Evolutionary conservation across 2,797 vertebrate species (phyloP).

Genomic region (Liasis olivaceus): DNA sequence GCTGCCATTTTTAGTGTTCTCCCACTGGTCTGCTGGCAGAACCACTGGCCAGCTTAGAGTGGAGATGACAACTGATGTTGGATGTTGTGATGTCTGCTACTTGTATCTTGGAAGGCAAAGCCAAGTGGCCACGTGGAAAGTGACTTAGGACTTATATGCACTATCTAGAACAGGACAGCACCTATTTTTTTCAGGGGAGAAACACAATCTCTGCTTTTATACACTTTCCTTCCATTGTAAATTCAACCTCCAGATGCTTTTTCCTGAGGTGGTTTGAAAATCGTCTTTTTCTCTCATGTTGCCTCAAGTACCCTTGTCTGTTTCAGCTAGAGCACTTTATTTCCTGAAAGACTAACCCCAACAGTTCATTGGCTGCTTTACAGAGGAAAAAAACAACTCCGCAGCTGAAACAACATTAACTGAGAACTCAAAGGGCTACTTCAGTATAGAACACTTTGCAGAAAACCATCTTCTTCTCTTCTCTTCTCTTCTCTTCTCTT

Average conservation of each 20-base stretch:
- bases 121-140: not conserved
- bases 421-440: not conserved
- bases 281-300: not conserved
- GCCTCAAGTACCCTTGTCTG: not conserved
- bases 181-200: not conserved
- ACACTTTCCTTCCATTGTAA: not conserved
- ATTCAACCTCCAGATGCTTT: not conserved
- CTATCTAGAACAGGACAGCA: not conserved
- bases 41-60: not conserved
- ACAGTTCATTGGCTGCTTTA: not conserved
- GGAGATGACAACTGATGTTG: not conserved
- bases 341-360: not conserved
- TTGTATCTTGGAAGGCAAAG: not conserved
- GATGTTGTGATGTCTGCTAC: not conserved
- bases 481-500: not conserved
- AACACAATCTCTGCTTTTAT: not conserved
- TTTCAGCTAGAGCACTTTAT: not conserved
- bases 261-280: not conserved
- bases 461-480: not conserved
- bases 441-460: not conserved
- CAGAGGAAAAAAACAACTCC: not conserved
- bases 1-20: not conserved
- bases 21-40: not conserved
- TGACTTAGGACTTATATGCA: not conserved
- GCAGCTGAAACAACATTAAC: not conserved